phyloP scores from a whole-genome alignment of 2,888 invertebrate genomes.

The Podotricha telesiphe region DNA sequence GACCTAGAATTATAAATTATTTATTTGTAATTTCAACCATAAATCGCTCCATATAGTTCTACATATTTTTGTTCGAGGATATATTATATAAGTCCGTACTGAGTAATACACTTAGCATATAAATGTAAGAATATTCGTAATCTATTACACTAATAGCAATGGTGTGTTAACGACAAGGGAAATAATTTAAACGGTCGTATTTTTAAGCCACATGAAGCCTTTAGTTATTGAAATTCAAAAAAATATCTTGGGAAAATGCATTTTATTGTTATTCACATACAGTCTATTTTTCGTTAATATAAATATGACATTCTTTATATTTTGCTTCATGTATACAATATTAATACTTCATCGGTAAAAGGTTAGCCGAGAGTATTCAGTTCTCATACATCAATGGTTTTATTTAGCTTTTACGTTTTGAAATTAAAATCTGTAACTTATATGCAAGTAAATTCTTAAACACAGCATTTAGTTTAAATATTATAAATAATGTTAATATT shows the following conservation, averaged over 20 bases:
- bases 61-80: neutral
- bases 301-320: slow-evolving; percentile 19
- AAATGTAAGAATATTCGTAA: slow-evolving; percentile 20
- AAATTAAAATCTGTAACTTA: slow-evolving; percentile 36
- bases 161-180: slow-evolving; percentile 38
- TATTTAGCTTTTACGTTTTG: slow-evolving; percentile 39
- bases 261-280: neutral
- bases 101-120: neutral
- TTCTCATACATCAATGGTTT: slow-evolving; percentile 35
- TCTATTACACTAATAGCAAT: slow-evolving; percentile 43
- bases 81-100: neutral
- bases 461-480: slow-evolving; percentile 9
- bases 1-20: neutral
- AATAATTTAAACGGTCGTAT: slow-evolving; percentile 42
- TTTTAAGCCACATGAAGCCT: slow-evolving; percentile 33
- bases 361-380: slow-evolving; percentile 38
- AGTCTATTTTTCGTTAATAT: neutral
- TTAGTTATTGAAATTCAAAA: slow-evolving; percentile 11
- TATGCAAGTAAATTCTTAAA: slow-evolving; percentile 29
- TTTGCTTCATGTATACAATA: slow-evolving; percentile 31
- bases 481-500: neutral
- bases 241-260: neutral
- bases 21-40: neutral
- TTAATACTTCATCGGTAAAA: slow-evolving; percentile 41
- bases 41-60: neutral